A percentile compares a stretch with the other conserved stretches of the same genome.
Conservation (phyloP, 2,113 vertebrate genomes). For the Epinephelus moara region DNA sequence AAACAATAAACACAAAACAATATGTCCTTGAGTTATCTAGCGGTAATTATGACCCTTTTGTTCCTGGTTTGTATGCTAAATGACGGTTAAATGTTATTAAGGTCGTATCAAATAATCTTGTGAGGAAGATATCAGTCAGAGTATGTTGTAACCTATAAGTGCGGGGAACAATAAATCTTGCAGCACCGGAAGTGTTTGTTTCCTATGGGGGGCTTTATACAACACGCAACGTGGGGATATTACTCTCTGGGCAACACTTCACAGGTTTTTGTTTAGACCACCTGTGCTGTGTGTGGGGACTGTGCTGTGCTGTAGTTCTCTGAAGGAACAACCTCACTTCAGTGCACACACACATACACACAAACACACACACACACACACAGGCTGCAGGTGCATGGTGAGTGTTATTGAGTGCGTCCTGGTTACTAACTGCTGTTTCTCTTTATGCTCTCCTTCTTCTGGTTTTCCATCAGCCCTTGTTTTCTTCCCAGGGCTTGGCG, state of each 20-base stretch:
- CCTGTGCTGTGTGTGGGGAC: conserved; percentile 78
- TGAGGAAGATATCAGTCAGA: conserved; percentile 81
- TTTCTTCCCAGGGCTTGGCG: conserved; percentile 85
- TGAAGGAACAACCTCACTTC: conserved; percentile 64
- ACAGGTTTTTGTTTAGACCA: conserved; percentile 83
- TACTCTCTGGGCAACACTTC: conserved; percentile 81
- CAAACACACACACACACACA: conserved; percentile 42
- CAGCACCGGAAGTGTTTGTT: conserved; percentile 83
- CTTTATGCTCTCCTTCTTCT: conserved; percentile 72
- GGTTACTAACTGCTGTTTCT: conserved; percentile 79
- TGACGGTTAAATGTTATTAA: conserved; percentile 41
- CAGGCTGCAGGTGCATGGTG: conserved; percentile 83
- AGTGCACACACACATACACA: conserved; percentile 47
- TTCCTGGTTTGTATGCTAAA: conserved; percentile 40
- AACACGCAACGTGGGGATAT: conserved; percentile 76
- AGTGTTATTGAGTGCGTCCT: conserved; percentile 83
- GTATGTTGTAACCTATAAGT: conserved; percentile 72
- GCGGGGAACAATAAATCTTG: conserved; percentile 78
- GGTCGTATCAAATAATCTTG: conserved; percentile 53
- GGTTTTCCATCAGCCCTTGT: conserved; percentile 81
- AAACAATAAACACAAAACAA: conserved; percentile 71
- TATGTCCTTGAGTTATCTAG: conserved; percentile 64
- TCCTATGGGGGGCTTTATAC: conserved; percentile 81
- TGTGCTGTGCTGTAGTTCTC: conserved; percentile 68
- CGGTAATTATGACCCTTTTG: conserved; percentile 58